Percentiles rank a stretch among this genome's conserved stretches.
Evolutionary conservation across 2,888 invertebrate species (phyloP).

Genomic region (Cantharis rustica): DNA sequence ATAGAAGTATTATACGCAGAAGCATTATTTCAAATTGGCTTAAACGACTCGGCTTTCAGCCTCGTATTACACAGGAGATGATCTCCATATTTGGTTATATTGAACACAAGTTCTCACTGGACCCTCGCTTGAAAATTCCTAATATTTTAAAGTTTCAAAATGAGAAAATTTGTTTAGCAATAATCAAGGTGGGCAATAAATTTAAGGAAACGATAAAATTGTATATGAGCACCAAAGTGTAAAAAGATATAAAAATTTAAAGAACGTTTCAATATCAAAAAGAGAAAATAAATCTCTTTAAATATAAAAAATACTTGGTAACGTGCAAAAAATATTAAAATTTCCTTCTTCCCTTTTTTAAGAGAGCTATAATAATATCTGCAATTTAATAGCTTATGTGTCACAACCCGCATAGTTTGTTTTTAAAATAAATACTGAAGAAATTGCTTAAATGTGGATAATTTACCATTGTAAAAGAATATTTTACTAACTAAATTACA

Average conservation of each 20-base stretch:
- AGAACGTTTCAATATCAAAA: conserved; percentile 17
- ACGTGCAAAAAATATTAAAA: conserved; percentile 36
- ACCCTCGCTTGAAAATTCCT: no score
- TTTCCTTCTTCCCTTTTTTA: conserved; percentile 41
- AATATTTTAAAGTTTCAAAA: no score
- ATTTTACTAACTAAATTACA: conserved; percentile 8
- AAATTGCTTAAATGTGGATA: conserved; percentile 32
- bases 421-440: conserved; percentile 48
- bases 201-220: no score
- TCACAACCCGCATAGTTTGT: conserved; percentile 51
- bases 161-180: no score
- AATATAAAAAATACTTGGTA: conserved; percentile 39
- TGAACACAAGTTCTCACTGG: no score
- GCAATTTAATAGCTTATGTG: conserved; percentile 41
- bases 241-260: not conserved
- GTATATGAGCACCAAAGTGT: no score
- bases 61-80: no score
- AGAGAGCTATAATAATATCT: conserved; percentile 37
- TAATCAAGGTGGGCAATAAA: no score
- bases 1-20: no score
- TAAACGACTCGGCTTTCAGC: no score
- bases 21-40: no score
- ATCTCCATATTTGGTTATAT: no score
- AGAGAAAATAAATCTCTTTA: conserved; percentile 8
- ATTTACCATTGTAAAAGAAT: conserved; percentile 25